phyloP scores from a whole-genome alignment of 2,888 invertebrate species.

The Melieria crassipennis region DNA sequence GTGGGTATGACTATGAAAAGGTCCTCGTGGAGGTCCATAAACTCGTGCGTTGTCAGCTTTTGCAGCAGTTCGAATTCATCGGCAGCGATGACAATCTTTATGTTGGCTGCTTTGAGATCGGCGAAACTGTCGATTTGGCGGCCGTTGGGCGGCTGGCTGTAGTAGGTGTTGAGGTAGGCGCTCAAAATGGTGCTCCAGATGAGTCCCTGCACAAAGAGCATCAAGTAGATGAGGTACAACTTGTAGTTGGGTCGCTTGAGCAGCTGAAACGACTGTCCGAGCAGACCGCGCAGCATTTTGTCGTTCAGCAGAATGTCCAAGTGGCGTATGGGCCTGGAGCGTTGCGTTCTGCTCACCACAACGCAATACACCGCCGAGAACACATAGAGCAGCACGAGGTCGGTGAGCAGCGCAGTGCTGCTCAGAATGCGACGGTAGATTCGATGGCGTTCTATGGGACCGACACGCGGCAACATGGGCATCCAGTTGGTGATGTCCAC shows the following conservation, averaged over 20 bases:
- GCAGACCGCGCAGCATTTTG: conserved; percentile 46
- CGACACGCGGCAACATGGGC: conserved; percentile 29
- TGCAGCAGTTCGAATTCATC: conserved; percentile 16
- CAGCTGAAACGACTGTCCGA: conserved; percentile 48
- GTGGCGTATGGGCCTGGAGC: background rate
- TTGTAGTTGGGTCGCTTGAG: conserved; percentile 27
- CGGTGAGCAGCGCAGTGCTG: conserved; percentile 2
- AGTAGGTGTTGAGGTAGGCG: conserved; percentile 44
- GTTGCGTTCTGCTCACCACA: too few species aligned
- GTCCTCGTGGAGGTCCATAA: conserved; percentile 18
- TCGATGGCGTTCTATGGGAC: conserved; percentile 8
- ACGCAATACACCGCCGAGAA: conserved; percentile 13
- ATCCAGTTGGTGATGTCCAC: conserved; percentile 30
- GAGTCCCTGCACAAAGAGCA: conserved; percentile 45
- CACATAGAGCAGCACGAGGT: conserved; percentile 7
- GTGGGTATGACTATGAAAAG: conserved; percentile 14
- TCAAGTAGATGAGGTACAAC: conserved; percentile 36
- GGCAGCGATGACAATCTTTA: conserved; percentile 17
- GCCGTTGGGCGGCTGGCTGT: conserved; percentile 45
- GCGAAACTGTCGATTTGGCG: conserved; percentile 43
- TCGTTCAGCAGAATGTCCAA: conserved; percentile 36
- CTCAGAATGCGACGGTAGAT: conserved; percentile 12
- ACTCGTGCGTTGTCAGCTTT: conserved; percentile 7
- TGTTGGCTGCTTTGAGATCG: conserved; percentile 39
- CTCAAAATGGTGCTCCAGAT: conserved; percentile 46